Evolutionary conservation across 1,140 invertebrate genomes (phyloP), one percentile per base, ranked within the genome.

Genomic region (Caenorhabditis briggsae): DNA sequence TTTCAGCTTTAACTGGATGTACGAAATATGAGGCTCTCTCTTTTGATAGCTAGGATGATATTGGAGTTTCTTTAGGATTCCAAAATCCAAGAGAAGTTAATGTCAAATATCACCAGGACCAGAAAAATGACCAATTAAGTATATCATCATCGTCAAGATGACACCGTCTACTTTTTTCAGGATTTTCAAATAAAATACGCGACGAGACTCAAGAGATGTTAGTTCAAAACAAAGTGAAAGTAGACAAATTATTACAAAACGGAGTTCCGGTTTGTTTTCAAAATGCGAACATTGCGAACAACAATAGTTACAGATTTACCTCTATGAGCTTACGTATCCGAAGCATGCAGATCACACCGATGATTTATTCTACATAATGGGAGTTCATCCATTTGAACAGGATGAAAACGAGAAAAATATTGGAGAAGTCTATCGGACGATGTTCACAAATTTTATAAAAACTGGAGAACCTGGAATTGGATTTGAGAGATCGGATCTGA

Each of bases 351-450:
- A 59, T 25, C 84, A 85, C 65, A 85, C 84, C 25, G 84, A 85
- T 58, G 84, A 85, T 50, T 43, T 85, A 0, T 74, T 53, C 25
- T 85, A 56, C 41, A 74, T 85, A 41, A 85, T 85, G 84, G 84
- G 84, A 16, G 84, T 85, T 56, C 84, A 85, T 58, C 33, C 48
- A 11, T 85, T 85, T 41, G 65, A 78, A 11, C 1, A 43, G 20
- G 84, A 85, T 48, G 84, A 85, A 65, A 85, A 85, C 59, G 84
- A 85, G n/a, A 33, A 11, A n/a, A 48, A 70, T 33, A 20, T 82
- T 12, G 84, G 59, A 14, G 23, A 74, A 16, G 14, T 85, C 20
- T 85, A 85, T 25, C 18, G 59, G 1, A 48, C 50, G 12, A 46
- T 46, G 18, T 84, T 84, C 20, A 14, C 70, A n/a, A 84, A 84